Base-by-base conservation (phyloP, 1,140 invertebrate species). In the Galleria mellonella region DNA sequence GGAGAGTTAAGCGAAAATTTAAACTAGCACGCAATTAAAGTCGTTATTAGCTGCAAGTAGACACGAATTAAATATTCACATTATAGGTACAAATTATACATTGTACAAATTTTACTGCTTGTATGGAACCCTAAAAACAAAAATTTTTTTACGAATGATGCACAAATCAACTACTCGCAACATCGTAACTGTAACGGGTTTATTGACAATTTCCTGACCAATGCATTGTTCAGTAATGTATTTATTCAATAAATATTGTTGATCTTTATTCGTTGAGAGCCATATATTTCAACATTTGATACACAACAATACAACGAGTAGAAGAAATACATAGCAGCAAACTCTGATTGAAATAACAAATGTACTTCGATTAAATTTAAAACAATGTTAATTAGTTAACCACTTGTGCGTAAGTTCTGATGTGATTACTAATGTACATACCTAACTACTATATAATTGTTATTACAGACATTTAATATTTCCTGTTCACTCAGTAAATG, bases 121-220 rank as follows among this genome's bases (percentile, higher is more conserved):
- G 17, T 23, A 23, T 23, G 6, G 17, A 23, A 23, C 17, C 6
- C 17, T 23, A 23, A 23, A 23, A 23, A 6, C 17, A 6, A 23
- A 23, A 23, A 3, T 3, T 23, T 23, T 23, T 23, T 3, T 23
- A 23, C 17, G 17, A 23, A 23, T 23, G 2, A 2, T 23, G 17
- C 2, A 23, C 6, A 23, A 3, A 23, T 23, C 17, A 48, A 39
- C 9, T 56, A 70, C 58, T 57, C 56, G 67, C 57, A 64, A 67
- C 72, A 65, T 37, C 65, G 67, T 62, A 70, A 23, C 17, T 3
- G 55, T 64, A 67, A 64, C 62, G 69, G 62, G 52, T 71, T 77
- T 83, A 83, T 83, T 76, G 77, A 58, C 54, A 43, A 74, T 77
- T 79, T 82, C 79, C 79, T 83, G 75, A 2, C 58, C 64, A 53